Percentiles rank a stretch among this genome's conserved stretches.
These are phyloP conservation scores for Mugil cephalus DNA, from an alignment of 2,113 vertebrate species.

Conservation along the genomic window DNA sequence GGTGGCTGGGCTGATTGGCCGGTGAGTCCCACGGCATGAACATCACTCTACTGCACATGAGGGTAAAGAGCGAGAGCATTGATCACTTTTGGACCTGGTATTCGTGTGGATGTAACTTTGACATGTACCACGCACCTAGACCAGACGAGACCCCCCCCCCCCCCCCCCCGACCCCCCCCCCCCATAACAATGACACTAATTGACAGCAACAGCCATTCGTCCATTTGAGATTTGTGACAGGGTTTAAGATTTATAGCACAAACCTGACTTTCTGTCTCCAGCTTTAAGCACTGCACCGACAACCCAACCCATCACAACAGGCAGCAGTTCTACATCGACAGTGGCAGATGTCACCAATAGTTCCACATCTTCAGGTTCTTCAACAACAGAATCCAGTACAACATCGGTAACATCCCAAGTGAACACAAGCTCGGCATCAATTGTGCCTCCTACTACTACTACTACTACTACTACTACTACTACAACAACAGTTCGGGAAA, in stretches of 20 bases:
- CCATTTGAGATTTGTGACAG: background rate
- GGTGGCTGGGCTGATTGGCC: no score
- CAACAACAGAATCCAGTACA: background rate
- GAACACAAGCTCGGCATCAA: background rate
- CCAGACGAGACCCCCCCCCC: no score
- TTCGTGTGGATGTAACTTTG: no score
- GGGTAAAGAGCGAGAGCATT: no score
- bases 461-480: background rate
- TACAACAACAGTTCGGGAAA: background rate
- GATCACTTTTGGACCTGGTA: no score
- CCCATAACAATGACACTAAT: no score
- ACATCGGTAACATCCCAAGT: background rate
- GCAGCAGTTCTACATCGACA: background rate
- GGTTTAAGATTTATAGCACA: background rate
- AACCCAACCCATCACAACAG: background rate
- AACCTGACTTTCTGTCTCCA: background rate
- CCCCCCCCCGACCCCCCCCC: no score
- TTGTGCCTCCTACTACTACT: background rate
- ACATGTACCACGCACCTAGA: no score
- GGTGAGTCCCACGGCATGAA: no score
- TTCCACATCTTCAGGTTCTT: no score
- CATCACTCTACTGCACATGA: no score
- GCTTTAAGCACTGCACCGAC: background rate
- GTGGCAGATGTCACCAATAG: background rate
- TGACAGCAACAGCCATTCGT: background rate